Evolutionary conservation across 2,888 invertebrate species (phyloP).

Genomic region (Deroplatys truncata): DNA sequence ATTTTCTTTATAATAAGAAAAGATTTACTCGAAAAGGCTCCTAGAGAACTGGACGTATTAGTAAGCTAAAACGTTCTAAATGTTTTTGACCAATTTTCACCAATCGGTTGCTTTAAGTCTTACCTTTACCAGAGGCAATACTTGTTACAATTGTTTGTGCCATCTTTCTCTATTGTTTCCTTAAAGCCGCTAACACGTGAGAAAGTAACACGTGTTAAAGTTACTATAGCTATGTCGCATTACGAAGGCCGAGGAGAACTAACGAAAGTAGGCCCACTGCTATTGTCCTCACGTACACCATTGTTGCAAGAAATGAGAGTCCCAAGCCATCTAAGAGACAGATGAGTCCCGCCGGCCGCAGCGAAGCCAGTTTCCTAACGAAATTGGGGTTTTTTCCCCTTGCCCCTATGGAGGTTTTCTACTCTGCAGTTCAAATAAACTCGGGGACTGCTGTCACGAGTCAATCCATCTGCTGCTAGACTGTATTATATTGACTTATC

Average conservation of each 20-base stretch:
- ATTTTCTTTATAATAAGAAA: too few relatives aligned
- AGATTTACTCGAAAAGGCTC: too few relatives aligned
- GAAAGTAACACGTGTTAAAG: too few relatives aligned
- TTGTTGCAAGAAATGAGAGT: background rate
- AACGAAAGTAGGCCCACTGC: background rate
- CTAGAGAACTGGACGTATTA: too few relatives aligned
- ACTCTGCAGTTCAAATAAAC: background rate
- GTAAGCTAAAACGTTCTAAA: too few relatives aligned
- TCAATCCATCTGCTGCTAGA: background rate
- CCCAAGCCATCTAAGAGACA: background rate
- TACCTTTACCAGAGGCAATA: too few relatives aligned
- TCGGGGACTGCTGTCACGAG: background rate
- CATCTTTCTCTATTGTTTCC: too few relatives aligned
- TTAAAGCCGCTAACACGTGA: too few relatives aligned
- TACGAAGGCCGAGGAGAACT: background rate
- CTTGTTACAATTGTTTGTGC: too few relatives aligned
- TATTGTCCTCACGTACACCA: background rate
- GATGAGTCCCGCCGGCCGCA: background rate
- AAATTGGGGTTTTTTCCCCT: background rate
- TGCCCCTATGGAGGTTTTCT: background rate
- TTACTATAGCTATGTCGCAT: background rate
- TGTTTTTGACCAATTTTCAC: too few relatives aligned
- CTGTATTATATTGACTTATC: background rate
- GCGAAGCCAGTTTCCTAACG: background rate
- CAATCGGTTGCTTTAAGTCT: too few relatives aligned